Evolutionary conservation across 2,113 vertebrate genomes (phyloP).

Genomic region (Seriola dumerili): DNA sequence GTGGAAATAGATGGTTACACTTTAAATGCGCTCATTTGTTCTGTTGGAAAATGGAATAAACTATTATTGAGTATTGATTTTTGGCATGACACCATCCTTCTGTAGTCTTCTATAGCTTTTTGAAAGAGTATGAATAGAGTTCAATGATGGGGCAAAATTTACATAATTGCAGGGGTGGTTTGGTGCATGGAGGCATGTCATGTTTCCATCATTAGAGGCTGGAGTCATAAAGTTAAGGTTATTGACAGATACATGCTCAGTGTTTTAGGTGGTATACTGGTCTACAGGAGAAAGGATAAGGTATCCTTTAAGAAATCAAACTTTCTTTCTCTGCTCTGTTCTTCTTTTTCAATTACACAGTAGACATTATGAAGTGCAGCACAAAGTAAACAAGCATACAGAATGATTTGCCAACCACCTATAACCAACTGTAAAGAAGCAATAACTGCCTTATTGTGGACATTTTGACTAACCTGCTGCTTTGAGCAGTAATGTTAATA

Average conservation of each 20-base stretch:
- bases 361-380: no score
- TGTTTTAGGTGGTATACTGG: neutral
- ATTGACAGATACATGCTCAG: neutral
- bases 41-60: neutral
- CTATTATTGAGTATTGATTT: neutral
- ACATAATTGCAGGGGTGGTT: no score
- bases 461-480: neutral
- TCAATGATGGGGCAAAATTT: neutral
- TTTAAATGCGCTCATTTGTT: no score
- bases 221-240: neutral
- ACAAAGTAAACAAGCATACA: no score
- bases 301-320: no score
- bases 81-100: neutral
- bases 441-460: neutral
- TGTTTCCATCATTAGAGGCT: neutral
- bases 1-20: no score
- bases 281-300: no score
- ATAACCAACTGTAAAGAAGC: neutral
- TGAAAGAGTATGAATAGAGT: neutral
- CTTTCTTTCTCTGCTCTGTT: no score
- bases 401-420: neutral
- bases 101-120: neutral
- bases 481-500: neutral
- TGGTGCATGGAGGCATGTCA: neutral
- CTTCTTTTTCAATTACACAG: no score